A percentile compares a stretch with the other conserved stretches of the same genome.
Conservation (phyloP, 2,888 invertebrate genomes). For the Oscheius sp. region DNA sequence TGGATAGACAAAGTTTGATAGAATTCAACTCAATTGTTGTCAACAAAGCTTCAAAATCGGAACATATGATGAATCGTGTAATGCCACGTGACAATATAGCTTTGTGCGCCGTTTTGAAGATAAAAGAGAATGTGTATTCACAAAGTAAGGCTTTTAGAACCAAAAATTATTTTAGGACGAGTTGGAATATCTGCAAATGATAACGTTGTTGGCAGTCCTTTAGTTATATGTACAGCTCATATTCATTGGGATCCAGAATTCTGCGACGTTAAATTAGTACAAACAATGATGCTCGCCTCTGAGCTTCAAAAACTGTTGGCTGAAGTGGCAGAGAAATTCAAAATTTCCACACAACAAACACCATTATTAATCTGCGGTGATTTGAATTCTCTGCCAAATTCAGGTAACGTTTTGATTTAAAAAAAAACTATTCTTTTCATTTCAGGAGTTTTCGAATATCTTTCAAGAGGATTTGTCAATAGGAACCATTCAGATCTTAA, state of each 20-base stretch:
- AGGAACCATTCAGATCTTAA: constrained; percentile 95
- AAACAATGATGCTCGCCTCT: constrained; percentile 97
- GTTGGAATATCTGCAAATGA: constrained; percentile 48
- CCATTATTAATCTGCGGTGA: constrained; percentile 95
- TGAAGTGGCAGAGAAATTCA: constrained; percentile 78
- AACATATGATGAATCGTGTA: constrained; percentile 76
- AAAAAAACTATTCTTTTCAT: not conserved
- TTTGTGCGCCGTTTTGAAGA: constrained; percentile 90
- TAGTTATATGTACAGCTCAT: constrained; percentile 96
- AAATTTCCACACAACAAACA: constrained; percentile 80
- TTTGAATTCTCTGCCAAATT: constrained; percentile 96
- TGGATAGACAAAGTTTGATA: constrained; percentile 93
- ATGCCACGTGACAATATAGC: constrained; percentile 93
- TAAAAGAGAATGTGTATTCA: constrained; percentile 93
- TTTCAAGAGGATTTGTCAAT: constrained; percentile 87
- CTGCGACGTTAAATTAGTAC: constrained; percentile 98
- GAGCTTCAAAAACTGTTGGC: constrained; percentile 77
- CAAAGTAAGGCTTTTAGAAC: constrained; percentile 76
- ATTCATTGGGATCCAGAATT: constrained; percentile 99
- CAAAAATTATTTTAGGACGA: constrained; percentile 24
- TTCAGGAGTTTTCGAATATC: constrained; percentile 91
- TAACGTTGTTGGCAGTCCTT: constrained; percentile 81
- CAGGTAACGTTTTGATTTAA: constrained; percentile 76
- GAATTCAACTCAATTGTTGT: constrained; percentile 95
- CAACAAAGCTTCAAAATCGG: constrained; percentile 96